A percentile compares a stretch with the other conserved stretches of the same genome.
phyloP scores from a whole-genome alignment of 1,140 invertebrate genomes.

The Sitobion miscanthi region DNA sequence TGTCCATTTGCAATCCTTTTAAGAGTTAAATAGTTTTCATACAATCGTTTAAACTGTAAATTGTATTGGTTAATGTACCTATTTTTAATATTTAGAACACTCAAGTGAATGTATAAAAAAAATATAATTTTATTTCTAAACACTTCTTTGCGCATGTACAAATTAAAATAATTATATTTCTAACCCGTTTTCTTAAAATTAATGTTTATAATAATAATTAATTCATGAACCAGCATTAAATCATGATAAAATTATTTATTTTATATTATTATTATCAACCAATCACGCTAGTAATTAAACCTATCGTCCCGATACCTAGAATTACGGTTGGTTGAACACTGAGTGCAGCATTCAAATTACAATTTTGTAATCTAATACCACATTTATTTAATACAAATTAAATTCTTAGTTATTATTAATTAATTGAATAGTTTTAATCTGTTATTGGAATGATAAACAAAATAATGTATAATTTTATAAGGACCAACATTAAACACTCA shows the following conservation, averaged over 20 bases:
- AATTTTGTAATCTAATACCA: too few relatives aligned
- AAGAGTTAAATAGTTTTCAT: too few relatives aligned
- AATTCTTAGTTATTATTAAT: too few relatives aligned
- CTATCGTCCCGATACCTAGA: background rate
- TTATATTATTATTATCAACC: background rate
- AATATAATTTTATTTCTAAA: background rate
- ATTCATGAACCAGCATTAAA: background rate
- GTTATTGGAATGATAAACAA: too few relatives aligned
- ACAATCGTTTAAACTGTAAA: background rate
- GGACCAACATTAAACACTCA: too few relatives aligned
- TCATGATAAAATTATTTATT: background rate
- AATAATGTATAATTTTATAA: too few relatives aligned
- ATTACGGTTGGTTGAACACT: background rate
- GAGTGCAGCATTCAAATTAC: too few relatives aligned
- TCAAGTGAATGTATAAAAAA: background rate
- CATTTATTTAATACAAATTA: too few relatives aligned
- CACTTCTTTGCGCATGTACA: background rate
- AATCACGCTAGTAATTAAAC: background rate
- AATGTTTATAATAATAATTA: background rate
- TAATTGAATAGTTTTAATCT: too few relatives aligned
- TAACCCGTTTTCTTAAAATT: background rate
- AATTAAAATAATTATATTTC: background rate
- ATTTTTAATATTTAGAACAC: background rate
- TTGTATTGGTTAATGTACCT: background rate
- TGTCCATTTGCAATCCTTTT: too few relatives aligned